Percentiles rank a stretch among this genome's conserved stretches.
Conservation (phyloP, 2,113 vertebrate species). For the Artemisiospiza belli region DNA sequence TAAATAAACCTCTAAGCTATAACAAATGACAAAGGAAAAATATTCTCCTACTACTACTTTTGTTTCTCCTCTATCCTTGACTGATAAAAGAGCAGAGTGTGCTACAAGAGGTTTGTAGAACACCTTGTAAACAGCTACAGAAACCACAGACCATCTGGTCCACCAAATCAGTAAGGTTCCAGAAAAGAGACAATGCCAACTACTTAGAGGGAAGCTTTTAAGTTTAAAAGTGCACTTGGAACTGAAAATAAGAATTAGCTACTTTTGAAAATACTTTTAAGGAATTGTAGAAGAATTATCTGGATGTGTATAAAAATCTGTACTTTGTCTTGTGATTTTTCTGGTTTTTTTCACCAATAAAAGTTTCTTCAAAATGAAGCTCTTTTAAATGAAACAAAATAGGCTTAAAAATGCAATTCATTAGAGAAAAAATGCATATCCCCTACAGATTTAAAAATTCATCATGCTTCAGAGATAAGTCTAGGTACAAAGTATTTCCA, state of each 20-base stretch:
- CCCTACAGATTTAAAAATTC: conserved; percentile 26
- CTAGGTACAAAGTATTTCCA: conserved; percentile 29
- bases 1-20: neutral
- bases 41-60: neutral
- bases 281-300: neutral
- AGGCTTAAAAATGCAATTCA: conserved; percentile 37
- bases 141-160: neutral
- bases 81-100: neutral
- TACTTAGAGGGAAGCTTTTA: neutral
- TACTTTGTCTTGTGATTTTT: neutral
- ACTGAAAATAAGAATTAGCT: neutral
- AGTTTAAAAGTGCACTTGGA: neutral
- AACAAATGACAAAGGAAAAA: neutral
- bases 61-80: neutral
- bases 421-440: conserved; percentile 40
- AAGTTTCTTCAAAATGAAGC: neutral
- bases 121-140: neutral
- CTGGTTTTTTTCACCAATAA: neutral
- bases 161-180: neutral
- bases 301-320: neutral
- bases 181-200: neutral
- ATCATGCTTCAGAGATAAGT: conserved; percentile 31
- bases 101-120: neutral
- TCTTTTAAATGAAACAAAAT: conserved; percentile 23
- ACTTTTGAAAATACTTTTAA: neutral